Percentiles rank a stretch among this genome's conserved stretches.
Evolutionary conservation across 2,113 vertebrate genomes (phyloP).

Genomic region (Pygoscelis antarcticus): DNA sequence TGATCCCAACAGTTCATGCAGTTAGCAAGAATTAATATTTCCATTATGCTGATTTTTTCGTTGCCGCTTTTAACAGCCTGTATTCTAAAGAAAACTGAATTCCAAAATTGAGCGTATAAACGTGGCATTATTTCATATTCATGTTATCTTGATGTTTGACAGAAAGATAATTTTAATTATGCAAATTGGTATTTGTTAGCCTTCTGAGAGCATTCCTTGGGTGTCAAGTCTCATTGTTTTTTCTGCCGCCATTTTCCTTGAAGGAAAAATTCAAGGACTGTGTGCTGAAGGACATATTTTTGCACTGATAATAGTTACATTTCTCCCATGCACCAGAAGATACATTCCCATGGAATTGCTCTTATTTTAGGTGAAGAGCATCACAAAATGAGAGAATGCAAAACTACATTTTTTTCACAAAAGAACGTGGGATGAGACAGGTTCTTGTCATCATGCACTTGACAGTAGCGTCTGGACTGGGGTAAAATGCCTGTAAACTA

Average conservation of each 20-base stretch:
- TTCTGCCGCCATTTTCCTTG: background rate
- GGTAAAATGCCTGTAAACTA: background rate
- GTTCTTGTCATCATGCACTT: background rate
- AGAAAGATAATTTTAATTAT: slow-evolving; percentile 16
- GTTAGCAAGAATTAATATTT: slow-evolving; percentile 14
- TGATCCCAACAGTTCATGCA: background rate
- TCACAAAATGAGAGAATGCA: background rate
- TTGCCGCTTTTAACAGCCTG: background rate
- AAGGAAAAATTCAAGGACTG: background rate
- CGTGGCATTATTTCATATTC: background rate
- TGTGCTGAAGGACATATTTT: background rate
- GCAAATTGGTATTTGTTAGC: background rate
- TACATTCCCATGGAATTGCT: background rate
- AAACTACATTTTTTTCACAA: background rate
- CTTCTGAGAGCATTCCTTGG: background rate
- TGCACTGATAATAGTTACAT: background rate
- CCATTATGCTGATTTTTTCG: background rate
- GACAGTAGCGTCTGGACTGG: background rate
- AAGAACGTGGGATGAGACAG: background rate
- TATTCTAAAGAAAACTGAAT: background rate
- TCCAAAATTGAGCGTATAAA: background rate
- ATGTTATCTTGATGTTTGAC: background rate
- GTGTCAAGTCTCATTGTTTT: background rate
- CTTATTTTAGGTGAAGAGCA: background rate
- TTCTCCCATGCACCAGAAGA: background rate